Base-by-base conservation (phyloP, 2,113 vertebrate genomes). In the Embiotoca jacksoni region DNA sequence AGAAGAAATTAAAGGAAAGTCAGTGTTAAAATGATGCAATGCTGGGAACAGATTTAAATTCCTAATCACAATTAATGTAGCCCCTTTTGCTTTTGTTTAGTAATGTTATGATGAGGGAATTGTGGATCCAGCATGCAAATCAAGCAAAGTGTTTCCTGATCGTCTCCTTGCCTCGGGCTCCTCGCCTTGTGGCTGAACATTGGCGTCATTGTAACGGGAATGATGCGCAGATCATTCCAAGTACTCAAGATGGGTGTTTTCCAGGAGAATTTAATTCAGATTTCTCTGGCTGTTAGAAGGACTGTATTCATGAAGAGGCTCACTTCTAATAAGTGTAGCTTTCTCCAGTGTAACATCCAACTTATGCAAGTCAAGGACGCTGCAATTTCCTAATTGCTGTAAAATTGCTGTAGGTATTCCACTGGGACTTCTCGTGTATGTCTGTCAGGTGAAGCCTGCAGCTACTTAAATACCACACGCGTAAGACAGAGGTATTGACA, bases 291-390 rank as follows among this genome's bases (percentile, higher is more conserved):
- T 57, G 59, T 73, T 30, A 6, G 30, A 10, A 55, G 53, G 30
- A 55, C 23, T 36, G 10, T 39, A 67, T 76, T 57, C 23, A 16
- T 44, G 23, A 52, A 41, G 54, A 50, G 61, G n/a, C n/a, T 65
- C 8, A 49, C 54, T 7, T 10, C 7, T 46, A 30, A 59, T 31
- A 50, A 57, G 14, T 9, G 37, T 11, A 31, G 11, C 31, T 73
- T 35, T 63, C 11, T 30, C 9, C 53, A 46, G 11, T 63, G 52
- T 16, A 36, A 36, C 0, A 36, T 64, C 41, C 39, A 3, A 52
- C 44, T 64, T 41, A 11, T 68, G 7, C 44, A 75, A 58, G n/a
- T 50, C 11, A 39, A 49, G 30, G 10, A 13, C 23, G 15, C 16
- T 10, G 23, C 41, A 7, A 54, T 36, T 54, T 72, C 39, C 23